Conservation (phyloP, 2,797 vertebrate genomes). For the Tadarida brasiliensis region DNA sequence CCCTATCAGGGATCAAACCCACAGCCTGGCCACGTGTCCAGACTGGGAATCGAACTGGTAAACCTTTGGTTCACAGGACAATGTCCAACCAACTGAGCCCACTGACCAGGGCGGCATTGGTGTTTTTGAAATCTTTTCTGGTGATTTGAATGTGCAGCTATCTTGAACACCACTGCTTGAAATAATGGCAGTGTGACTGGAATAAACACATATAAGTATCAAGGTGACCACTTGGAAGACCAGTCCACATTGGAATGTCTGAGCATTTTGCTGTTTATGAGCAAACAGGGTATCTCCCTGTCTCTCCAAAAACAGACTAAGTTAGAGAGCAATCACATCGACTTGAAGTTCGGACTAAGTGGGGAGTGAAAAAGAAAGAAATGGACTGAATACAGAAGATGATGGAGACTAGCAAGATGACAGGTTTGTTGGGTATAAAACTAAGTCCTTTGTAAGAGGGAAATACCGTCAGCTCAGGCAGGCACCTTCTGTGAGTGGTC, state of each 20-base stretch:
- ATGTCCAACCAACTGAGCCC: no score
- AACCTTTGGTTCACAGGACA: no score
- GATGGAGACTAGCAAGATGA: neutral
- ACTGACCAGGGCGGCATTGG: neutral
- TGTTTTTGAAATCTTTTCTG: neutral
- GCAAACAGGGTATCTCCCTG: neutral
- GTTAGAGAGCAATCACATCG: neutral
- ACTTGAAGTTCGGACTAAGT: neutral
- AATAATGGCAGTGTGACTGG: neutral
- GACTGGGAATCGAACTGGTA: no score
- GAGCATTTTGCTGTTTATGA: conserved; percentile 30
- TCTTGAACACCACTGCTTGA: neutral
- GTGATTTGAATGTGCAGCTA: neutral
- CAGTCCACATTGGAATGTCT: neutral
- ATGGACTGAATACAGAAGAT: conserved; percentile 14
- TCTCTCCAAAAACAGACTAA: neutral
- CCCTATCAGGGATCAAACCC: no score
- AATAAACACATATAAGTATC: neutral
- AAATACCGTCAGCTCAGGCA: neutral
- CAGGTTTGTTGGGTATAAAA: neutral
- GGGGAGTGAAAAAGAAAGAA: conserved; percentile 27
- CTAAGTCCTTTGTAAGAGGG: neutral
- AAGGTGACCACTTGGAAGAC: neutral
- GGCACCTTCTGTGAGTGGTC: neutral
- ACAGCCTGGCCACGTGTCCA: no score